Evolutionary conservation across 2,888 invertebrate species (phyloP), one percentile per base, ranked within the genome.

Genomic region (Acanthococcus lagerstroemiae): DNA sequence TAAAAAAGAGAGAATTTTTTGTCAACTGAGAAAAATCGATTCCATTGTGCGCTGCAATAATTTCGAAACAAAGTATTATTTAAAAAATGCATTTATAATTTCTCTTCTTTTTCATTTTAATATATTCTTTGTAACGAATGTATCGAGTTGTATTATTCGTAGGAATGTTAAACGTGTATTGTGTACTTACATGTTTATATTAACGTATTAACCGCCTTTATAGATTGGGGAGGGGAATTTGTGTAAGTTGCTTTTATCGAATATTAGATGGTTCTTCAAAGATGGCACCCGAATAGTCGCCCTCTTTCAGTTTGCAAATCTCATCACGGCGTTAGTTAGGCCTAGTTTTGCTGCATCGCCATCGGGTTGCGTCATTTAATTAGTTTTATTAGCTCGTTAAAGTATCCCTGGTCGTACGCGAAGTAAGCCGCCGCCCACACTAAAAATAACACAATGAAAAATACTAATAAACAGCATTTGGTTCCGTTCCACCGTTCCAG

Each of bases 111-210:
- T 58, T 58, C 26, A 45, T 45, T 58, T 58, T 48, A 58, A 58
- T 58, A 58, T 58, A 58, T 17, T 58, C 45, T 58, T 58, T 58
- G 46, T 58, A 58, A 58, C 46, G 58, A 58, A n/a, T n/a, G n/a
- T n/a, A n/a, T n/a, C n/a, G n/a, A n/a, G n/a, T n/a, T n/a, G n/a
- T n/a, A n/a, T n/a, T n/a, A n/a, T n/a, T n/a, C n/a, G n/a, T n/a
- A n/a, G n/a, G n/a, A n/a, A n/a, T n/a, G n/a, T n/a, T n/a, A n/a
- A n/a, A n/a, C n/a, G n/a, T n/a, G n/a, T n/a, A n/a, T n/a, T n/a
- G n/a, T n/a, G n/a, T n/a, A n/a, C n/a, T n/a, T n/a, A n/a, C n/a
- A n/a, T n/a, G n/a, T n/a, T n/a, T n/a, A n/a, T n/a, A n/a, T n/a
- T n/a, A n/a, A n/a, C n/a, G n/a, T n/a, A n/a, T n/a, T n/a, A n/a